Conservation (phyloP, 23 tunicate genomes). For the Ascidia mentula region DNA sequence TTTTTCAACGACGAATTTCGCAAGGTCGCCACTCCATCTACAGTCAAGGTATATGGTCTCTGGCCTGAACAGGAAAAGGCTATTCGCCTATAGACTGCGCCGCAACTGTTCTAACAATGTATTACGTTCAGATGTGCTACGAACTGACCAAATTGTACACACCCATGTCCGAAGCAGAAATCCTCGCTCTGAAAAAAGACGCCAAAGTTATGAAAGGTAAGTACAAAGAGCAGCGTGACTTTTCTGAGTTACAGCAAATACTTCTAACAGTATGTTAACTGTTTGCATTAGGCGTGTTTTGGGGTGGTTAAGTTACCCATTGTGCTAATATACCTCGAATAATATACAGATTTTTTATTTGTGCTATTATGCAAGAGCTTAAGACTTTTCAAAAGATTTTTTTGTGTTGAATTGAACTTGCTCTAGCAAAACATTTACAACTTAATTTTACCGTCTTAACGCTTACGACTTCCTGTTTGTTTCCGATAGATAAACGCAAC, state of each 20-base stretch:
- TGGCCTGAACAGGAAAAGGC: too few species aligned
- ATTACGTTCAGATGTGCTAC: slow-evolving; percentile 36
- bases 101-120: neutral
- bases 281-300: too few species aligned
- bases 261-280: too few species aligned
- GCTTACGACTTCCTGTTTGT: neutral
- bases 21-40: slow-evolving; percentile 38
- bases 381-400: too few species aligned
- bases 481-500: slow-evolving; percentile 1
- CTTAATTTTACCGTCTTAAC: too few species aligned
- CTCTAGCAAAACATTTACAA: too few species aligned
- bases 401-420: too few species aligned
- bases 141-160: slow-evolving; percentile 50
- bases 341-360: too few species aligned
- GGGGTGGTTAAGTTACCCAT: too few species aligned
- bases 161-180: slow-evolving; percentile 22
- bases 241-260: neutral
- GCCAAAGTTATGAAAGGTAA: neutral
- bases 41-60: slow-evolving; percentile 49
- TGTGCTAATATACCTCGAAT: too few species aligned
- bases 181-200: neutral
- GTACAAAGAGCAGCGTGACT: neutral
- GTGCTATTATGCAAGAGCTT: too few species aligned
- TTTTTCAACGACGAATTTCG: slow-evolving; percentile 30
- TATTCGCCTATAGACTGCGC: neutral